A percentile compares a stretch with the other conserved stretches of the same genome.
These are phyloP conservation scores for Scaptomyza reducta DNA, from an alignment of 2,888 invertebrate species.

Conservation along the genomic window DNA sequence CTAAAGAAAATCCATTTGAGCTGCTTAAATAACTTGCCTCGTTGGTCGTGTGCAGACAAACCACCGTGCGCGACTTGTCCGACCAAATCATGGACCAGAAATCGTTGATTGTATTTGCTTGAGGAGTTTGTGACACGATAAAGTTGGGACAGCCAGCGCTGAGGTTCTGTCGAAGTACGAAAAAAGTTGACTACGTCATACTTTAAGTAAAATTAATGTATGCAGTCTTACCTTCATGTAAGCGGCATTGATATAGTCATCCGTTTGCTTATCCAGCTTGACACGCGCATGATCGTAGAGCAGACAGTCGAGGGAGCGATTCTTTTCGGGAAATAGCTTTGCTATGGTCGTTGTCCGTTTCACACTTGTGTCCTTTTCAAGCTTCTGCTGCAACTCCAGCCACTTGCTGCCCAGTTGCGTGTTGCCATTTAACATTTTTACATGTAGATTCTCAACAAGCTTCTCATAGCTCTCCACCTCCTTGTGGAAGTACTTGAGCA, in stretches of 20 bases:
- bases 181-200: background rate
- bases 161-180: constrained; percentile 86
- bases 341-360: constrained; percentile 90
- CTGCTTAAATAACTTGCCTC: constrained; percentile 86
- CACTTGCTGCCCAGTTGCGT: constrained; percentile 94
- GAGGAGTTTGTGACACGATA: constrained; percentile 93
- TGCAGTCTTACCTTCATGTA: constrained; percentile 88
- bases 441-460: constrained; percentile 91
- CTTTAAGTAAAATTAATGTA: too few species aligned
- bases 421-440: constrained; percentile 92
- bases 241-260: constrained; percentile 97
- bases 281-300: constrained; percentile 95
- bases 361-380: constrained; percentile 87
- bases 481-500: constrained; percentile 90
- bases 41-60: constrained; percentile 90
- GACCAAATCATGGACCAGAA: constrained; percentile 97
- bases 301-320: constrained; percentile 92
- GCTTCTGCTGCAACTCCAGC: constrained; percentile 92
- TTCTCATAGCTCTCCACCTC: constrained; percentile 95
- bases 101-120: constrained; percentile 88
- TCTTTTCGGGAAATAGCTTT: constrained; percentile 91
- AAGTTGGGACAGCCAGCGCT: constrained; percentile 90
- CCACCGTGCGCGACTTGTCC: constrained; percentile 91
- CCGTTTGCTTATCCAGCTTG: constrained; percentile 89
- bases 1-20: background rate